Evolutionary conservation across 2,797 vertebrate species (phyloP), one percentile per base, ranked within the genome.

Genomic region (Pipistrellus pygmaeus): DNA sequence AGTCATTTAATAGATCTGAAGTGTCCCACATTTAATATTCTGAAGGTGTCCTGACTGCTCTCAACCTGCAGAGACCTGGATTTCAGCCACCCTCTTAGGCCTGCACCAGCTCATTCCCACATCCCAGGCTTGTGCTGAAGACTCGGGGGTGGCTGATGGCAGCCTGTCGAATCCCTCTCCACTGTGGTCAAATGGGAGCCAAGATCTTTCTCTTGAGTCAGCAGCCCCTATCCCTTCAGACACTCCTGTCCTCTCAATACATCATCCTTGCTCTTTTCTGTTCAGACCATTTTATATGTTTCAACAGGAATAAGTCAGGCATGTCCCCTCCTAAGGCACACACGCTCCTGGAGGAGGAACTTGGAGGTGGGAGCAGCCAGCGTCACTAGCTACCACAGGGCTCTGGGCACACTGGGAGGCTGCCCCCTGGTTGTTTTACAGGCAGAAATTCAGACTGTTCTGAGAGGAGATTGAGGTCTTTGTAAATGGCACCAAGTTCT

Each of bases 401-500:
- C 23, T n/a, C 5, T 5, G 3, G 55, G 35, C 9, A 0, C 5
- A 5, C 1, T 2, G 2, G 38, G 51, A 6, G 57, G 21, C 55
- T 2, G 6, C 62, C 55, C 64, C 64, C 66, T 35, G 6, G 3
- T 51, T 8, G 8, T 30, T 86, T 30, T 32, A 10, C 8, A 30
- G 25, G 68, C 48, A 3, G n/a, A 23, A 18, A 69, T 57, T 35
- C 14, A 32, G 81, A 55, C 41, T 21, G 12, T 32, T 77, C 32
- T 21, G 0, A 60, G 23, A 64, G 32, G 21, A 12, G 7, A 6
- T 3, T 6, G 76, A 2, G n/a, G 60, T 20, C 81, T 84, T 55
- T 25, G 12, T 13, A 1, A 3, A 7, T 0, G 1, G 64, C 12
- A 1, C 38, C 0, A 3, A 32, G 17, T 27, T 17, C 18, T 71